Conservation (phyloP, 2,888 invertebrate genomes). For the Liodrosophila aerea region DNA sequence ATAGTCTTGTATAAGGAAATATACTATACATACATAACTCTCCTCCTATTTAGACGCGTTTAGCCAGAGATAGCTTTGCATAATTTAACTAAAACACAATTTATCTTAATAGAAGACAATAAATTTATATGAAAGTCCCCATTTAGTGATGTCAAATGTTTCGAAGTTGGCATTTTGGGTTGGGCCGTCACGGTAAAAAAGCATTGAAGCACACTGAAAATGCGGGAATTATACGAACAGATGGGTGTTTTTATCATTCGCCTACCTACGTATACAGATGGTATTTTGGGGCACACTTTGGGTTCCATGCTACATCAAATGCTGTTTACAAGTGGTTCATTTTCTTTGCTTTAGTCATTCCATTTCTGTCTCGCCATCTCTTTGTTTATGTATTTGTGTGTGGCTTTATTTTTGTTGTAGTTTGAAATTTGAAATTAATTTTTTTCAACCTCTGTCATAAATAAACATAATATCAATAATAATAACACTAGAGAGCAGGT, state of each 20-base stretch:
- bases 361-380: too few relatives aligned
- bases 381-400: constrained; percentile 26
- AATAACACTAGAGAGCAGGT: constrained; percentile 19
- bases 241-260: too few relatives aligned
- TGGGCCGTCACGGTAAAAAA: constrained; percentile 44
- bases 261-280: too few relatives aligned
- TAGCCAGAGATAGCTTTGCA: constrained; percentile 51
- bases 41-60: constrained; percentile 24
- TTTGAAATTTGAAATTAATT: constrained; percentile 76
- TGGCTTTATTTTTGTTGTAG: constrained; percentile 70
- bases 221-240: too few relatives aligned
- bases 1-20: constrained; percentile 8
- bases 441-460: constrained; percentile 59
- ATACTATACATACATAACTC: constrained; percentile 14
- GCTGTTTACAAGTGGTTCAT: constrained; percentile 59
- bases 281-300: constrained; percentile 37
- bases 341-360: too few relatives aligned
- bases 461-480: constrained; percentile 71
- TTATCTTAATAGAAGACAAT: constrained; percentile 65
- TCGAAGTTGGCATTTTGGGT: too few relatives aligned
- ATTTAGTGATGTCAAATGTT: too few relatives aligned
- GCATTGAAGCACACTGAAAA: constrained; percentile 13
- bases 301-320: constrained; percentile 61
- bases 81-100: constrained; percentile 39
- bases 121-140: constrained; percentile 61